Evolutionary conservation across 30 jellyfish, hydroid and myxozoan species (phyloP), one percentile per base, ranked within the genome.

Genomic region (Pseudorhiza aurosa): DNA sequence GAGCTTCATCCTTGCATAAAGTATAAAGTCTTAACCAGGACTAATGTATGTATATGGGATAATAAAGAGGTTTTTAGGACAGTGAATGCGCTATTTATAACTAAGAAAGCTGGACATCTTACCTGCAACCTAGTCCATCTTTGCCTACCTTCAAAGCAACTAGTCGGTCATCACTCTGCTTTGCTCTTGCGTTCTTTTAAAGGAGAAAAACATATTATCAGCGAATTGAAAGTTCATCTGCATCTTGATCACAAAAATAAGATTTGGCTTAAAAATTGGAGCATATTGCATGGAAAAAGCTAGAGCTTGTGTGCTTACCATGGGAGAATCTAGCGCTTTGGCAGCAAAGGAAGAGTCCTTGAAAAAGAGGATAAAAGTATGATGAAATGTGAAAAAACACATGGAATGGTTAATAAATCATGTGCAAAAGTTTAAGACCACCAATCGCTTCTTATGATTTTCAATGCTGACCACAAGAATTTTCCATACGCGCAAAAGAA

Each of bases 121-220:
- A 90, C 97, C 91, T 90, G 94, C 96, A 82, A 19, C 97, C 97
- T 15, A 90, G 81, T 30, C 96, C 96, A 59, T 90, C 96, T 63
- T 84, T 90, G 57, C 94, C 96, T 39, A 90, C 68, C 21, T 59
- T 77, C 30, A 90, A 83, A 1, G 97, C 92, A 43, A 90, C 36
- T 51, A 90, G 53, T 12, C 96, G 59, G 65, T 82, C 96, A 5
- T 83, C 95, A 18, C 57, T 63, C 26, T 22, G 37, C 5, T 36
- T 53, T 2, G 36, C 36, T 53, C 17, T 12, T n/a, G 67, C 9
- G 67, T 15, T 21, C 67, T 53, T 2, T 53, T 47, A 8, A n/a
- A 21, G 67, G 24, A 10, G 36, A 18, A 53, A 53, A 46, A 14
- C 27, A 46, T 0, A 46, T 46, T 6, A 12, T 27, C 15, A 4